Percentiles rank a stretch among this genome's conserved stretches.
Conservation (phyloP, 2,113 vertebrate genomes). For the Elephantulus edwardii region DNA sequence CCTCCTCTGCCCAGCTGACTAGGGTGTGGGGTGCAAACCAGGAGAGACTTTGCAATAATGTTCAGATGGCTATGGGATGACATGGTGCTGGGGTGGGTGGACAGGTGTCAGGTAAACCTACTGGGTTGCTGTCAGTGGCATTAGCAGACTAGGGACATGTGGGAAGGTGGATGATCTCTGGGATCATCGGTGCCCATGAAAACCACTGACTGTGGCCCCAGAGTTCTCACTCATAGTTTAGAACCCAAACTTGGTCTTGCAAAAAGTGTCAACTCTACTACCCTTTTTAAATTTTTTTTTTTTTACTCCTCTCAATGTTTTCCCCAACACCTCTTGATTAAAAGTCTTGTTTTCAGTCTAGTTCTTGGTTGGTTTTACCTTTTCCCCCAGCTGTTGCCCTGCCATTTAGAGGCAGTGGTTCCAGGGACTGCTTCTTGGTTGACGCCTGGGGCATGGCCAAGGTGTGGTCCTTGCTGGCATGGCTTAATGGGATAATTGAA, state of each 20-base stretch:
- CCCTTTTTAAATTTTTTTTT: no score
- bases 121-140: neutral
- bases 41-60: neutral
- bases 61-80: neutral
- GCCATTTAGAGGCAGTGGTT: neutral
- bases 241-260: neutral
- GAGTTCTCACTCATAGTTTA: neutral
- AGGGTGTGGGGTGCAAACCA: neutral
- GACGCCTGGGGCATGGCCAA: neutral
- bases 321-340: neutral
- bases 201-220: neutral
- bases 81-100: neutral
- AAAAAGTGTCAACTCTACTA: neutral
- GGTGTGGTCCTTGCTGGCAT: neutral
- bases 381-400: neutral
- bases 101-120: neutral
- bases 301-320: neutral
- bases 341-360: neutral
- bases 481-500: conserved; percentile 55
- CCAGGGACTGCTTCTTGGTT: conserved; percentile 19
- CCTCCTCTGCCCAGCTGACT: conserved; percentile 27
- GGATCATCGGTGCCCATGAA: neutral
- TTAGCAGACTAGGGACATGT: neutral
- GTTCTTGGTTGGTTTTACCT: neutral
- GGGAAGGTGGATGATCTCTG: neutral